phyloP scores from a whole-genome alignment of 1,140 invertebrate species.

The Trichomalopsis sarcophagae region DNA sequence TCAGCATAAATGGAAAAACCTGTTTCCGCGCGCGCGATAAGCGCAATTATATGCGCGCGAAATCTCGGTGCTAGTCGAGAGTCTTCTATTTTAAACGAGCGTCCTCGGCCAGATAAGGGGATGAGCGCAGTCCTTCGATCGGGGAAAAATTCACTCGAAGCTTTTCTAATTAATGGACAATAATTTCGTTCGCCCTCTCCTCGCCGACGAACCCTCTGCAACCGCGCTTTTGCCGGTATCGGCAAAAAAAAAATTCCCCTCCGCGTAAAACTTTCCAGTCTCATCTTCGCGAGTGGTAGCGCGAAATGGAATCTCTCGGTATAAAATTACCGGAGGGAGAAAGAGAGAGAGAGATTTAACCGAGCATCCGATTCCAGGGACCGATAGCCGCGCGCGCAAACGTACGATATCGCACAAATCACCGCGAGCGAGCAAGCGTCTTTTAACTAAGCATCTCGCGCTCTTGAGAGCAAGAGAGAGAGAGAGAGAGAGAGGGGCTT shows the following conservation, averaged over 20 bases:
- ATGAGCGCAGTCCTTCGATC: background rate
- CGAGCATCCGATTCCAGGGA: slow-evolving; percentile 66
- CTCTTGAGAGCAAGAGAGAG: background rate
- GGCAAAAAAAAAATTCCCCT: background rate
- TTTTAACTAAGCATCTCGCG: slow-evolving; percentile 31
- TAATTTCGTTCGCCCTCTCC: no score
- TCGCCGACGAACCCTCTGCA: no score
- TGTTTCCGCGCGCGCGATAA: slow-evolving; percentile 23
- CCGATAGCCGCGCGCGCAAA: slow-evolving; percentile 63
- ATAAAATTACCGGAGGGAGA: slow-evolving; percentile 67
- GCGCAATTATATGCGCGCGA: slow-evolving; percentile 28
- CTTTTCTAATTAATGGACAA: no score
- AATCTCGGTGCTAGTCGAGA: background rate
- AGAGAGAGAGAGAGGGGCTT: slow-evolving; percentile 48
- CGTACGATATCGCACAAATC: slow-evolving; percentile 70
- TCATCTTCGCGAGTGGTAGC: slow-evolving; percentile 22
- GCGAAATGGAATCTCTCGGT: slow-evolving; percentile 63
- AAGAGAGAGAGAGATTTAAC: slow-evolving; percentile 55
- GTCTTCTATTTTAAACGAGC: slow-evolving; percentile 20
- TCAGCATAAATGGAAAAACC: slow-evolving; percentile 36
- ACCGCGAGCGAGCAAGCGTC: slow-evolving; percentile 54
- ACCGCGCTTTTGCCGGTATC: no score
- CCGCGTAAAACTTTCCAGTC: no score
- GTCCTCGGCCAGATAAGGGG: background rate
- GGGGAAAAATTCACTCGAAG: no score